These are phyloP conservation scores for Drosophila mulleri DNA, from an alignment of 2,888 invertebrate genomes.

Conservation along the genomic window DNA sequence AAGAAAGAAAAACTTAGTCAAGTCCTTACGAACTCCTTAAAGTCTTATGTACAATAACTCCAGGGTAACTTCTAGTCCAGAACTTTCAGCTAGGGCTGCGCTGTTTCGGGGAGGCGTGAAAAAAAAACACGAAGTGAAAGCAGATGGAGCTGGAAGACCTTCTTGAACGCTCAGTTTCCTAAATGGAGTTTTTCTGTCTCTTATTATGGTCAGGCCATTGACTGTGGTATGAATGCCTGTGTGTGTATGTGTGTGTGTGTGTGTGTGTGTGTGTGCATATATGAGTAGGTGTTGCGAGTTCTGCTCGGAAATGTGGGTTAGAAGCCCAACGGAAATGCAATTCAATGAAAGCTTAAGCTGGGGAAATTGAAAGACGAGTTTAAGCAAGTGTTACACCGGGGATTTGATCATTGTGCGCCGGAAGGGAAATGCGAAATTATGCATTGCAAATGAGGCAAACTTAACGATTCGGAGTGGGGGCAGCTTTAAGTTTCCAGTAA, in stretches of 20 bases:
- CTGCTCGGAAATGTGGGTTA: constrained; percentile 40
- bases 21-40: neutral
- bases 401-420: neutral
- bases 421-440: neutral
- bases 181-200: constrained; percentile 43
- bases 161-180: constrained; percentile 38
- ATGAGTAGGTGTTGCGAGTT: constrained; percentile 10
- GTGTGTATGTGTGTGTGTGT: constrained; percentile 19
- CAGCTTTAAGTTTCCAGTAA: constrained; percentile 5
- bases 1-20: neutral
- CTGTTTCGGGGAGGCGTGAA: constrained; percentile 66
- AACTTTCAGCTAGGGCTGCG: neutral
- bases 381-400: neutral
- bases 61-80: constrained; percentile 13
- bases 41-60: neutral
- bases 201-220: constrained; percentile 51
- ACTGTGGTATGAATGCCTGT: constrained; percentile 40
- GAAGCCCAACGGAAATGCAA: constrained; percentile 33
- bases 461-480: too few relatives aligned
- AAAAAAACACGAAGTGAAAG: constrained; percentile 23
- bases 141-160: constrained; percentile 17
- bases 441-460: neutral
- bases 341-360: constrained; percentile 18
- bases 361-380: constrained; percentile 24
- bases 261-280: constrained; percentile 24